phyloP scores from a whole-genome alignment of 1,140 invertebrate species.

The Nephotettix cincticeps region DNA sequence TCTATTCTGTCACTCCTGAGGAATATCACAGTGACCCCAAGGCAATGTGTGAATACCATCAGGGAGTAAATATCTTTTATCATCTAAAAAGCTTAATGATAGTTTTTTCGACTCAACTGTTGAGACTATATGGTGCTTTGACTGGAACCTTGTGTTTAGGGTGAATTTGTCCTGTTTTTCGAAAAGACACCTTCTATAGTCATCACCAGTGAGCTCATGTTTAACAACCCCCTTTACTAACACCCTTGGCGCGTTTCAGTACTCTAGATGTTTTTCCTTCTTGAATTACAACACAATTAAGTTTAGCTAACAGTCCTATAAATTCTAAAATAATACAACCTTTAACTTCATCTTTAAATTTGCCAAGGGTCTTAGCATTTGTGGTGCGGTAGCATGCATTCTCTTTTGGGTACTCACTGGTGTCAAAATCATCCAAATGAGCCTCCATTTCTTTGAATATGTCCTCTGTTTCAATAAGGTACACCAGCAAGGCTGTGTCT shows the following conservation, averaged over 20 bases:
- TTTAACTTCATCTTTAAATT: conserved; percentile 52
- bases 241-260: not conserved
- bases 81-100: not conserved
- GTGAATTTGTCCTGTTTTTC: not conserved
- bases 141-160: not conserved
- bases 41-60: not conserved
- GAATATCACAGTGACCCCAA: not conserved
- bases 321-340: conserved; percentile 46
- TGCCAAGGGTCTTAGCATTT: conserved; percentile 49
- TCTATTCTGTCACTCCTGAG: not conserved
- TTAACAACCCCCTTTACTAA: not conserved
- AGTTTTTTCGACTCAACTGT: not conserved
- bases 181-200: not conserved
- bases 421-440: conserved; percentile 28
- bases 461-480: conserved; percentile 24
- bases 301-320: conserved; percentile 48
- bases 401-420: conserved; percentile 25
- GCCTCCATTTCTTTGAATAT: conserved; percentile 18
- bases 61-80: not conserved
- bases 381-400: conserved; percentile 2
- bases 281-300: conserved; percentile 41
- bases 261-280: not conserved
- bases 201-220: not conserved
- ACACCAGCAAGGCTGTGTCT: conserved; percentile 15
- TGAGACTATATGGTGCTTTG: not conserved